Evolutionary conservation across 1,140 invertebrate genomes (phyloP).

Genomic region (Papilio dardanus): DNA sequence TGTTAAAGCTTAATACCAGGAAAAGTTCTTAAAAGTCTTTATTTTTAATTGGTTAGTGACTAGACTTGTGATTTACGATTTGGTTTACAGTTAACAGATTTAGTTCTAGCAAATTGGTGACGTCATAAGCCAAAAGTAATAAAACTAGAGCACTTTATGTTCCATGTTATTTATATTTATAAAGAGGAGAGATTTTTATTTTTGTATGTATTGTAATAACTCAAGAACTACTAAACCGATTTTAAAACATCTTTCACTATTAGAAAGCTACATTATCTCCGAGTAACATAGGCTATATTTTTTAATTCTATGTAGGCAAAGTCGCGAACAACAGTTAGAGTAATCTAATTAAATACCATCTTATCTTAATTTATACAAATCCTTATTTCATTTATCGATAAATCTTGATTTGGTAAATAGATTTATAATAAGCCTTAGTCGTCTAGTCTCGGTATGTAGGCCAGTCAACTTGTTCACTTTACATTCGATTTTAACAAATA

Average conservation of each 20-base stretch:
- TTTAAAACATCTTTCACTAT: too few relatives aligned
- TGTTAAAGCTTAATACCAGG: too few relatives aligned
- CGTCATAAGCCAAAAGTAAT: neutral
- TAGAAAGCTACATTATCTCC: too few relatives aligned
- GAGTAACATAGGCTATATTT: too few relatives aligned
- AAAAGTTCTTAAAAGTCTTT: too few relatives aligned
- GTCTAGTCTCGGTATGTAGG: conserved; percentile 7
- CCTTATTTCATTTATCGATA: conserved; percentile 5
- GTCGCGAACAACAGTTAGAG: too few relatives aligned
- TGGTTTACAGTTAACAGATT: neutral
- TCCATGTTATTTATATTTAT: neutral
- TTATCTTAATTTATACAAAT: conserved; percentile 7
- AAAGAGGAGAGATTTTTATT: too few relatives aligned
- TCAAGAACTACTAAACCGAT: too few relatives aligned
- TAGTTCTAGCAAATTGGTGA: neutral
- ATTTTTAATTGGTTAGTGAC: too few relatives aligned
- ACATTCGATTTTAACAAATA: conserved; percentile 20
- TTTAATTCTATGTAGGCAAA: too few relatives aligned
- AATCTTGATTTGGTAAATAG: conserved; percentile 15
- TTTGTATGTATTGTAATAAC: too few relatives aligned
- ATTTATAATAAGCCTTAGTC: neutral
- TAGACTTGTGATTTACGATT: too few relatives aligned
- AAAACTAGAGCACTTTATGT: neutral
- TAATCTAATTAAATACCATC: neutral
- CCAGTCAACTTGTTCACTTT: conserved; percentile 15